These are phyloP conservation scores for Heliconius nattereri DNA, from an alignment of 1,140 invertebrate genomes.

Conservation along the genomic window DNA sequence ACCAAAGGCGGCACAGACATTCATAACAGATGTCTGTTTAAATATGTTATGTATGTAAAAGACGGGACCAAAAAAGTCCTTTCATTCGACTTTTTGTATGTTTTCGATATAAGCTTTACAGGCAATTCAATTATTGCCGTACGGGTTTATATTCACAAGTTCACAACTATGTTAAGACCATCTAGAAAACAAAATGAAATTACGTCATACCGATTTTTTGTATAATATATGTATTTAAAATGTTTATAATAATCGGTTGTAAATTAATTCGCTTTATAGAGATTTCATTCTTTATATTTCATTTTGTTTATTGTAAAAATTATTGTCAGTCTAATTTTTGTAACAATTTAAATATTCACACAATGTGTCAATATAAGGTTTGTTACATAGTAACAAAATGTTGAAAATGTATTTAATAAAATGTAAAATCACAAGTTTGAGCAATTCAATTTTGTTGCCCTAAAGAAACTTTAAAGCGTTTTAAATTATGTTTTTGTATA, in stretches of 20 bases:
- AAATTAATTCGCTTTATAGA: neutral
- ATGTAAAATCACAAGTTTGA: neutral
- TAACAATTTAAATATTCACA: slow-evolving; percentile 43
- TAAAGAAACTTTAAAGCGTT: neutral
- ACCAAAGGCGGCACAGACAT: too few relatives aligned
- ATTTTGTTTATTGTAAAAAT: slow-evolving; percentile 27
- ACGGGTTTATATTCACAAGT: neutral
- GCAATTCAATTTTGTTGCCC: neutral
- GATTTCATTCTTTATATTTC: neutral
- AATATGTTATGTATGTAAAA: too few relatives aligned
- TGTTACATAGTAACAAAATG: slow-evolving; percentile 4
- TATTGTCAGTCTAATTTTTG: slow-evolving; percentile 47
- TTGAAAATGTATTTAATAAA: neutral
- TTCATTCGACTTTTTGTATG: too few relatives aligned
- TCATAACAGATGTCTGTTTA: too few relatives aligned
- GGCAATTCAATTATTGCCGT: neutral
- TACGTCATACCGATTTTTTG: neutral
- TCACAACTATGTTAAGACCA: neutral
- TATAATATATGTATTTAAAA: neutral
- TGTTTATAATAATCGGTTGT: neutral
- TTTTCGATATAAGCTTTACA: neutral
- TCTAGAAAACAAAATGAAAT: neutral
- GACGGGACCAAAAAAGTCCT: too few relatives aligned
- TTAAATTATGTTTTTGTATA: neutral
- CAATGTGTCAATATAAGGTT: slow-evolving; percentile 51